A percentile compares a stretch with the other conserved stretches of the same genome.
These are phyloP conservation scores for Parotia lawesii DNA, from an alignment of 2,113 vertebrate genomes.

Conservation along the genomic window DNA sequence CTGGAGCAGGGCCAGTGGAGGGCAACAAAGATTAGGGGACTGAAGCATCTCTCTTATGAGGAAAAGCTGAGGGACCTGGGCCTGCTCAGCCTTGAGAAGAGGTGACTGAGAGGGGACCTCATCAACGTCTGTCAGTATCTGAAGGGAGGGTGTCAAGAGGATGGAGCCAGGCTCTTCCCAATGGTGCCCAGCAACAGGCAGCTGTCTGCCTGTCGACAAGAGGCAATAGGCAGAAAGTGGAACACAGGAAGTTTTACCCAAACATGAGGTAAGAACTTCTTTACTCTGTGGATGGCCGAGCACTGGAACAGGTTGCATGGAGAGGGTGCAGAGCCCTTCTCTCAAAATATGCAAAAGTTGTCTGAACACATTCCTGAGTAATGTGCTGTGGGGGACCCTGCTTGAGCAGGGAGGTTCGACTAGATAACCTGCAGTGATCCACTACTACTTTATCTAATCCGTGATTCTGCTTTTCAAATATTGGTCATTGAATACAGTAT, in stretches of 20 bases:
- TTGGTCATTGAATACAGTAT: neutral
- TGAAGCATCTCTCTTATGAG: fast-evolving
- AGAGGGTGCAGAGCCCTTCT: neutral
- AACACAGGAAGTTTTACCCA: neutral
- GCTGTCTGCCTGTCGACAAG: neutral
- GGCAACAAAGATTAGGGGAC: too few relatives aligned
- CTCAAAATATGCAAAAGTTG: fast-evolving
- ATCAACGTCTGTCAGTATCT: neutral
- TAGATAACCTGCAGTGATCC: neutral
- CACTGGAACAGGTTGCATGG: neutral
- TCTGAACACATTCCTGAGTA: neutral
- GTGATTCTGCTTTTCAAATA: neutral
- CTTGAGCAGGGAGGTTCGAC: neutral
- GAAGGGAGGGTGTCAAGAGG: neutral
- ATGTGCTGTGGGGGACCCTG: neutral
- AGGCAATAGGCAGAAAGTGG: neutral
- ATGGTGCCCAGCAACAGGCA: neutral
- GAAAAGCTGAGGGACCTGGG: neutral
- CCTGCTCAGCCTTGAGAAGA: neutral
- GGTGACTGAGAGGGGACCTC: fast-evolving
- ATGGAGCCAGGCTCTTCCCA: too few relatives aligned
- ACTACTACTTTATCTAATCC: neutral
- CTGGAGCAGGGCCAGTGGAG: neutral
- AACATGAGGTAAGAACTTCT: neutral
- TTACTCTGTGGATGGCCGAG: neutral